phyloP scores from a whole-genome alignment of 2,797 vertebrate species.

The Clamator glandarius region DNA sequence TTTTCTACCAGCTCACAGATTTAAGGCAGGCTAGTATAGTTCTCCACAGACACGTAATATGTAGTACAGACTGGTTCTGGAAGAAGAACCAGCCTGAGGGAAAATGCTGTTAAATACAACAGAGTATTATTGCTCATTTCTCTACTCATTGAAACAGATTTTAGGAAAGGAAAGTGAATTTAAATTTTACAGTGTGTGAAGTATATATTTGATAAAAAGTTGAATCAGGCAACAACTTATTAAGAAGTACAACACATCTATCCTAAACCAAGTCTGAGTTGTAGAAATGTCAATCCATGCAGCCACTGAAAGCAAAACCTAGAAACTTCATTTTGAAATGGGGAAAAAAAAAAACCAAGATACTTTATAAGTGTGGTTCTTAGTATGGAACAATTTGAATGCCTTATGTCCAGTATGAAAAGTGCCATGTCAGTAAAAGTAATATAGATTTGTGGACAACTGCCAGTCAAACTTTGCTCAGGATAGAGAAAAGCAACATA shows the following conservation, averaged over 20 bases:
- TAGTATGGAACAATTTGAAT: neutral
- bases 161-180: neutral
- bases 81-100: neutral
- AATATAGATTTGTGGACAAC: neutral
- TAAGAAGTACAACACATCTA: neutral
- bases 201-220: neutral
- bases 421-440: neutral
- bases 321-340: neutral
- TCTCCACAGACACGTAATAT: neutral
- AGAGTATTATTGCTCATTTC: neutral
- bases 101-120: constrained; percentile 14
- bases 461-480: neutral
- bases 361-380: neutral
- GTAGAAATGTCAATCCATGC: neutral
- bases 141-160: neutral
- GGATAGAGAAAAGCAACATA: neutral
- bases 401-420: neutral
- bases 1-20: neutral
- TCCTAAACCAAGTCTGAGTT: neutral
- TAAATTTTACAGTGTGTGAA: neutral
- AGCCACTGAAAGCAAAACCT: neutral
- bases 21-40: neutral
- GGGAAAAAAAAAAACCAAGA: neutral
- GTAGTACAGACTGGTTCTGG: neutral
- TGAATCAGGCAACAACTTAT: neutral